Conservation (phyloP, 2,888 invertebrate genomes). For the Lasioglossum figueresi region DNA sequence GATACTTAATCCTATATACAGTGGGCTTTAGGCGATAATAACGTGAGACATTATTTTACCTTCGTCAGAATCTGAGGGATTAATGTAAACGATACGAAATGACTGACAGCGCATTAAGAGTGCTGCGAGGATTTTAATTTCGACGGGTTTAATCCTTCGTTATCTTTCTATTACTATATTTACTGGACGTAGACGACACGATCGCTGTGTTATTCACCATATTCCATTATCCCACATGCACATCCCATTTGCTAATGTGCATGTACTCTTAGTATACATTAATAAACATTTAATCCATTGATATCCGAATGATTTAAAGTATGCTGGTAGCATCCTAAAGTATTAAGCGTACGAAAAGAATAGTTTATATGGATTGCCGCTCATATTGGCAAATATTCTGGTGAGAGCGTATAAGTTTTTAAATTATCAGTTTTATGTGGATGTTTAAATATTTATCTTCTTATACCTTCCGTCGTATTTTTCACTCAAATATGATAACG, state of each 20-base stretch:
- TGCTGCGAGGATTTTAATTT: conserved; percentile 1
- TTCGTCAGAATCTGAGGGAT: conserved; percentile 17
- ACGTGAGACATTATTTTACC: conserved; percentile 11
- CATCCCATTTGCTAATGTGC: background rate
- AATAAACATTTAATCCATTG: background rate
- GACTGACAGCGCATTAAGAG: conserved; percentile 24
- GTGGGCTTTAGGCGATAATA: conserved; percentile 3
- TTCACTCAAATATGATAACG: too few relatives aligned
- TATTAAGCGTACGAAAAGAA: too few relatives aligned
- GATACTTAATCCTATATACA: conserved; percentile 16
- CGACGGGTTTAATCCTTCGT: background rate
- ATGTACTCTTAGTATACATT: background rate
- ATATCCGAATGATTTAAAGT: background rate
- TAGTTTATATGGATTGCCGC: too few relatives aligned
- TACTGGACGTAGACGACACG: background rate
- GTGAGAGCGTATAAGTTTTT: too few relatives aligned
- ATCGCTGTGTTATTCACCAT: conserved; percentile 33
- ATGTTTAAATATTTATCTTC: too few relatives aligned
- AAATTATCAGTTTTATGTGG: too few relatives aligned
- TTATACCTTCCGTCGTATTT: too few relatives aligned
- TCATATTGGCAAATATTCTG: too few relatives aligned
- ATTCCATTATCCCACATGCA: conserved; percentile 35
- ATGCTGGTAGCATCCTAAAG: too few relatives aligned
- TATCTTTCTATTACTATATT: background rate
- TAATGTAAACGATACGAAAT: conserved; percentile 15